Evolutionary conservation across 2,888 invertebrate genomes (phyloP).

Genomic region (Elegia similella): DNA sequence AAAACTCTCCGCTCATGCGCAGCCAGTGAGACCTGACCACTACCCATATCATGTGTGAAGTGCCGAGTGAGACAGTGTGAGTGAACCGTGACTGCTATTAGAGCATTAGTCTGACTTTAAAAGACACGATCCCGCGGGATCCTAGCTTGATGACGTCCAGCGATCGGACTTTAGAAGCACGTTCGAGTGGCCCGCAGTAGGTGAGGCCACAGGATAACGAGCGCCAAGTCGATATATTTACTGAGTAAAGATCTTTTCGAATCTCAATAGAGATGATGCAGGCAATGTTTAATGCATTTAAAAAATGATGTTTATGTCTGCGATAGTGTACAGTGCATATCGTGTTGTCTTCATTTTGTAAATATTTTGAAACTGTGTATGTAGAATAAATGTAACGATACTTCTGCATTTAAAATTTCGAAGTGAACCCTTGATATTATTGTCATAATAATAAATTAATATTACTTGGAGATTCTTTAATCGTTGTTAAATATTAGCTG

Average conservation of each 20-base stretch:
- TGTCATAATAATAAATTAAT: slow-evolving; percentile 33
- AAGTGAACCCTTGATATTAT: slow-evolving; percentile 47
- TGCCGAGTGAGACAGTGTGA: slow-evolving; percentile 23
- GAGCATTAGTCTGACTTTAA: slow-evolving; percentile 28
- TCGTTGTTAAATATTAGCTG: slow-evolving; percentile 63
- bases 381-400: slow-evolving; percentile 51
- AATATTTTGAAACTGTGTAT: slow-evolving; percentile 58
- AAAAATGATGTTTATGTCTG: slow-evolving; percentile 50
- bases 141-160: slow-evolving; percentile 22
- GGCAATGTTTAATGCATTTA: slow-evolving; percentile 41
- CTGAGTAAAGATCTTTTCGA: slow-evolving; percentile 3
- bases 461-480: slow-evolving; percentile 45
- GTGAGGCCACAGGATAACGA: neutral
- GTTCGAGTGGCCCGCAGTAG: neutral
- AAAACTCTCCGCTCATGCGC: slow-evolving; percentile 26
- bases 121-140: slow-evolving; percentile 25
- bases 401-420: slow-evolving; percentile 58
- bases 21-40: slow-evolving; percentile 30
- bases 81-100: slow-evolving; percentile 25
- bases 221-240: too few species aligned
- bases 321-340: slow-evolving; percentile 68
- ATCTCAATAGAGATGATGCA: slow-evolving; percentile 19
- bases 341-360: slow-evolving; percentile 70
- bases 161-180: slow-evolving; percentile 9
- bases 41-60: slow-evolving; percentile 28